Conservation (phyloP, 2,797 vertebrate species). For the Lophotriccus pileatus region DNA sequence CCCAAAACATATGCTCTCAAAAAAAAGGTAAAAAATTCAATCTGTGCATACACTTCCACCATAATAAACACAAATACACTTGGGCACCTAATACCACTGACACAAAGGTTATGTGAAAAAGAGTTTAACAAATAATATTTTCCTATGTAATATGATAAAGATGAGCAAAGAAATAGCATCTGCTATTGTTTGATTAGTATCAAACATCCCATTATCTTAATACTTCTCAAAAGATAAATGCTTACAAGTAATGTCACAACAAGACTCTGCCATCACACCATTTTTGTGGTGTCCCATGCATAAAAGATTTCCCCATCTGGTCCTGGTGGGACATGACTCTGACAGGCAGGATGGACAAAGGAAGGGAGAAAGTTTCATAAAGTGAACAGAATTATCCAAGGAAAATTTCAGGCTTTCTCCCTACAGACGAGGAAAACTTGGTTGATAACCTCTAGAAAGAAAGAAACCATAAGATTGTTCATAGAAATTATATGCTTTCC, state of each 20-base stretch:
- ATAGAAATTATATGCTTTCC: background rate
- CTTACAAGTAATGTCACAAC: background rate
- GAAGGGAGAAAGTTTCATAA: background rate
- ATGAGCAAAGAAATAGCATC: background rate
- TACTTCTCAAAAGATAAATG: background rate
- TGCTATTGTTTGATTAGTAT: background rate
- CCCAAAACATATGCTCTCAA: conserved; percentile 18
- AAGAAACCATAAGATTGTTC: background rate
- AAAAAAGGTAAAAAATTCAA: background rate
- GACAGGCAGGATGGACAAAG: background rate
- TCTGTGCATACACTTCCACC: background rate
- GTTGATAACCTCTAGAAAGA: background rate
- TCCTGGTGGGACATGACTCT: background rate
- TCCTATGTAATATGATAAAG: background rate
- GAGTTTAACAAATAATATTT: background rate
- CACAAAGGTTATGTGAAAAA: background rate
- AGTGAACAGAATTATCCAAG: background rate
- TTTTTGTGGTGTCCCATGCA: background rate
- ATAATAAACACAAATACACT: conserved; percentile 17
- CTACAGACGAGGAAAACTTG: background rate
- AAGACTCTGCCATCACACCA: background rate
- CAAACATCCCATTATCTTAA: background rate
- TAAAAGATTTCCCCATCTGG: background rate
- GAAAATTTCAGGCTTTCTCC: background rate
- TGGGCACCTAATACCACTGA: background rate